Percentiles rank a stretch among this genome's conserved stretches.
Conservation (phyloP, 2,797 vertebrate genomes). For the Pteronotus mesoamericanus region DNA sequence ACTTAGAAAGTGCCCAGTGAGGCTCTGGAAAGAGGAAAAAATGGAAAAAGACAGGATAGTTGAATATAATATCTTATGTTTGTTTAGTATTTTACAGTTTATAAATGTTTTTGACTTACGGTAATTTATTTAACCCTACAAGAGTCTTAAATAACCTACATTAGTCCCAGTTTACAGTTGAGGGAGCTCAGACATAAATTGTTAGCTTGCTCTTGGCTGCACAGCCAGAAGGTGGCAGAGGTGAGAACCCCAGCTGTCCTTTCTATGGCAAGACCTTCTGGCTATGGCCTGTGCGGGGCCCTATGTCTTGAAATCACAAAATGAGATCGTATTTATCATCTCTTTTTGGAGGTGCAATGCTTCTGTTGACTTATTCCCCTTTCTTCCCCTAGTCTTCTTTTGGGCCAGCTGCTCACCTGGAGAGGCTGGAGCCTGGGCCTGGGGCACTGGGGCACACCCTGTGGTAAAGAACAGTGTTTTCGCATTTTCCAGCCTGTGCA, state of each 20-base stretch:
- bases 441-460: not conserved
- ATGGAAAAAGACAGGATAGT: not conserved
- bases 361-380: not conserved
- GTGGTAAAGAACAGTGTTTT: not conserved
- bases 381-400: not conserved
- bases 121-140: slow-evolving; percentile 18
- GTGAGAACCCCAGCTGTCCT: not conserved
- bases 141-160: not conserved
- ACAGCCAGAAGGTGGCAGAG: not conserved
- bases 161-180: not conserved
- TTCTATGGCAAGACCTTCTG: not conserved
- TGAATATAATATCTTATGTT: not conserved
- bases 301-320: not conserved
- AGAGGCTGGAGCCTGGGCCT: not conserved
- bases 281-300: not conserved
- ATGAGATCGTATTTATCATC: not conserved
- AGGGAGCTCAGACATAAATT: not conserved
- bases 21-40: not conserved
- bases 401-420: not conserved
- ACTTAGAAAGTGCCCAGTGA: not conserved
- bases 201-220: not conserved
- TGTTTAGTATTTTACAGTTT: not conserved
- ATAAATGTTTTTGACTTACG: slow-evolving; percentile 4
- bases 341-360: not conserved
- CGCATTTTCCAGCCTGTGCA: not conserved